phyloP scores from a whole-genome alignment of 1,140 invertebrate genomes.

The Drosophila guanche region DNA sequence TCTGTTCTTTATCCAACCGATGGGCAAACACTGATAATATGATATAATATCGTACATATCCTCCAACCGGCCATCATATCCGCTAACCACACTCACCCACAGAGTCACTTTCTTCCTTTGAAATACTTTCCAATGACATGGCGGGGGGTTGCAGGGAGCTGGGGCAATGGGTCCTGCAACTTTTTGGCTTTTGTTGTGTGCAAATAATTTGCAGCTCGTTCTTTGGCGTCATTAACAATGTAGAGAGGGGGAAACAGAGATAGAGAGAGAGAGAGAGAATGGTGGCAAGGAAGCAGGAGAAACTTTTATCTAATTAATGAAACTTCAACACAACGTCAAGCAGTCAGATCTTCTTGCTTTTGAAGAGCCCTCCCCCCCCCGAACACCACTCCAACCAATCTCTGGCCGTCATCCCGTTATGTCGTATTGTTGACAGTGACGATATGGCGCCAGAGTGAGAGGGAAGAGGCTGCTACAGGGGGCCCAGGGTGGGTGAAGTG shows the following conservation, averaged over 20 bases:
- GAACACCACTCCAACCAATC: neutral
- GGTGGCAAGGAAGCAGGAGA: constrained; percentile 24
- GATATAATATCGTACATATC: neutral
- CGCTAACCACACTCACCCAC: constrained; percentile 19
- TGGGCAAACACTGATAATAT: neutral
- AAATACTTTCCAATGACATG: constrained; percentile 29
- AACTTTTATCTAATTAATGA: constrained; percentile 83
- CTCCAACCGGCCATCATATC: neutral
- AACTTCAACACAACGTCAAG: constrained; percentile 79
- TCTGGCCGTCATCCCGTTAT: constrained; percentile 30
- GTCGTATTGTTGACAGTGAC: constrained; percentile 79
- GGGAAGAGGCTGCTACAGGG: constrained; percentile 16
- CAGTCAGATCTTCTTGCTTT: constrained; percentile 40
- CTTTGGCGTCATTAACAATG: constrained; percentile 76
- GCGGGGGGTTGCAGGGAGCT: neutral
- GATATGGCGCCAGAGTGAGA: constrained; percentile 26
- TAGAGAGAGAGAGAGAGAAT: no score
- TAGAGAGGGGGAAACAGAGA: neutral
- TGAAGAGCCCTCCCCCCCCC: constrained; percentile 24
- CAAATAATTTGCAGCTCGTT: constrained; percentile 81
- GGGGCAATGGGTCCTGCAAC: constrained; percentile 33
- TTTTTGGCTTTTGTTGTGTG: constrained; percentile 76
- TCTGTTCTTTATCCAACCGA: neutral
- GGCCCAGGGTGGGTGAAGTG: constrained; percentile 20
- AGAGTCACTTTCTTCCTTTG: constrained; percentile 11